These are phyloP conservation scores for Drosophila pruinosa DNA, from an alignment of 1,140 invertebrate species.

Conservation along the genomic window DNA sequence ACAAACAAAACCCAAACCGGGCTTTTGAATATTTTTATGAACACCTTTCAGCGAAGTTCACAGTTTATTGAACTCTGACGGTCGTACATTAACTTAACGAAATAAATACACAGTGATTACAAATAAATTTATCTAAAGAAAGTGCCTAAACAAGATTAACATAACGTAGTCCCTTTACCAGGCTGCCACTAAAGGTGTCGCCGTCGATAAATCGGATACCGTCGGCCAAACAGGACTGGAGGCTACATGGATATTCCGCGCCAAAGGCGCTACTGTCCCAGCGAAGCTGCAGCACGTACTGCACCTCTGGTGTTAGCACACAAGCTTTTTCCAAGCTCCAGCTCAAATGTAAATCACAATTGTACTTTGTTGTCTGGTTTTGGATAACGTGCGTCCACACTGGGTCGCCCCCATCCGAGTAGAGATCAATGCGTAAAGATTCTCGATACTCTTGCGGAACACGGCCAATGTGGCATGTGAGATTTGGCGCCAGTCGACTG, in stretches of 20 bases:
- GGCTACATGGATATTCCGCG: conserved; percentile 77
- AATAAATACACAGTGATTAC: conserved; percentile 66
- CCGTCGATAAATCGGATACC: conserved; percentile 69
- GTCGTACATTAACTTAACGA: conserved; percentile 62
- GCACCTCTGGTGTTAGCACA: conserved; percentile 69
- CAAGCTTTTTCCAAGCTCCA: conserved; percentile 62
- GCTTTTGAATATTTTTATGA: conserved; percentile 18
- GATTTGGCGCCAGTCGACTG: conserved; percentile 69
- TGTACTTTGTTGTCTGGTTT: conserved; percentile 72
- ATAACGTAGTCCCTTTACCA: conserved; percentile 75
- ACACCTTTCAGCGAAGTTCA: conserved; percentile 23
- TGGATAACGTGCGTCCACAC: conserved; percentile 65
- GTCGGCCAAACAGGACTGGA: conserved; percentile 63
- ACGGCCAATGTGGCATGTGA: conserved; percentile 29
- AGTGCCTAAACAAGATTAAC: conserved; percentile 63
- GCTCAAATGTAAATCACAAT: conserved; percentile 73
- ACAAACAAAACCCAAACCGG: conserved; percentile 47
- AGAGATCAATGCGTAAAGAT: conserved; percentile 63
- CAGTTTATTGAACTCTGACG: conserved; percentile 67
- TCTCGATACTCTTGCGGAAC: conserved; percentile 65
- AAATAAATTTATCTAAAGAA: conserved; percentile 12
- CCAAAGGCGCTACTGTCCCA: conserved; percentile 67
- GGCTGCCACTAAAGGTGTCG: conserved; percentile 64
- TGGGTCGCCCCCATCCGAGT: conserved; percentile 26
- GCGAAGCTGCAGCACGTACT: conserved; percentile 61